These are phyloP conservation scores for Sorex maritimensis DNA, from an alignment of 2,797 vertebrate species.

Conservation along the genomic window DNA sequence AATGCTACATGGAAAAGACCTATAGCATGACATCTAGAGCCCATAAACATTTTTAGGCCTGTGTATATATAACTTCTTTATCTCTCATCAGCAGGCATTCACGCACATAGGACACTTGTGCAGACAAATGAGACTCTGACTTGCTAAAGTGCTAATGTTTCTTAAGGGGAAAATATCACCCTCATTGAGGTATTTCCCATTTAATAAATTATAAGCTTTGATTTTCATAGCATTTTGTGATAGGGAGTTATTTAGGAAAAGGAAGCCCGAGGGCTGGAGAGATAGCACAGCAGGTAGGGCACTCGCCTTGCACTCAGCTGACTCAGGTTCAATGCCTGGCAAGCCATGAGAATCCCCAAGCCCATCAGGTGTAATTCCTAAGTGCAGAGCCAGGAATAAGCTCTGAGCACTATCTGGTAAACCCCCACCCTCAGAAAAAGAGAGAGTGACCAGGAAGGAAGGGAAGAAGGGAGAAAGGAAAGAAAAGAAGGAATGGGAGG, in stretches of 20 bases:
- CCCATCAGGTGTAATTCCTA: too few species aligned
- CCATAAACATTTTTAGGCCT: neutral
- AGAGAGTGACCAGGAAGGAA: too few species aligned
- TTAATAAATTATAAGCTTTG: slow-evolving; percentile 1
- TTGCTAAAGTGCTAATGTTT: neutral
- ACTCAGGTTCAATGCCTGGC: too few species aligned
- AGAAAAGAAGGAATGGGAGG: too few species aligned
- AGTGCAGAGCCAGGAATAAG: too few species aligned
- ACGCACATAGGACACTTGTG: neutral
- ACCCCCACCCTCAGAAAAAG: too few species aligned
- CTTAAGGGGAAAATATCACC: slow-evolving; percentile 28
- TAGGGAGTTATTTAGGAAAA: neutral
- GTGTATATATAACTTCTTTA: neutral
- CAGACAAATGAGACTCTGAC: neutral
- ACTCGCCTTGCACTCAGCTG: too few species aligned
- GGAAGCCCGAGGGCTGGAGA: neutral
- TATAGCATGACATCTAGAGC: neutral
- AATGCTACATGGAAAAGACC: neutral
- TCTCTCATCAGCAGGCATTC: neutral
- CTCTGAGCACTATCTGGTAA: too few species aligned
- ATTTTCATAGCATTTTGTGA: neutral
- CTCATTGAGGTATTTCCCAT: slow-evolving; percentile 12
- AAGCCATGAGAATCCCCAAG: too few species aligned
- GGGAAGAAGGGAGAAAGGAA: too few species aligned
- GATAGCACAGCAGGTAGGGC: too few species aligned